phyloP scores from a whole-genome alignment of 1,140 invertebrate species.

The Idris sp. region DNA sequence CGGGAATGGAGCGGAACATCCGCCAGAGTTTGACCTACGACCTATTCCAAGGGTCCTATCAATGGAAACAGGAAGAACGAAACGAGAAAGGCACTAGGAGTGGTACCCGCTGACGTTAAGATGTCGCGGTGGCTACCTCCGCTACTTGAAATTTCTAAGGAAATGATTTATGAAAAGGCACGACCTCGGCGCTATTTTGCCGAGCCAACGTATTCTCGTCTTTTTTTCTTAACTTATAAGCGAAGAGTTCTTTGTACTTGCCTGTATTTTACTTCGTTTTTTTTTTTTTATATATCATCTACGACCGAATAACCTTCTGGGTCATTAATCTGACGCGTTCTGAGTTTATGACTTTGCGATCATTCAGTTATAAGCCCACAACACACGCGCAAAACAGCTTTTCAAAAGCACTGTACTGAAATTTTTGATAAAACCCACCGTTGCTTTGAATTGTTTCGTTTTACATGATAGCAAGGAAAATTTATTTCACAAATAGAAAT shows the following conservation, averaged over 20 bases:
- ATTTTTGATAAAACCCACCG: slow-evolving; percentile 20
- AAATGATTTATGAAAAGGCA: slow-evolving; percentile 65
- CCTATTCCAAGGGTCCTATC: slow-evolving; percentile 47
- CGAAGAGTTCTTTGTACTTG: slow-evolving; percentile 32
- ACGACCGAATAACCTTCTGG: slow-evolving; percentile 44
- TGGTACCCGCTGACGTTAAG: slow-evolving; percentile 37
- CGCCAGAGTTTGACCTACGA: slow-evolving; percentile 58
- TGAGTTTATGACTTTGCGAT: slow-evolving; percentile 46
- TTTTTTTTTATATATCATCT: slow-evolving; percentile 43
- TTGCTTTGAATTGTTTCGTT: no score
- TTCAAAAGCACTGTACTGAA: slow-evolving; percentile 8
- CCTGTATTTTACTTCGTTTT: slow-evolving; percentile 41
- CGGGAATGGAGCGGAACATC: slow-evolving; percentile 56
- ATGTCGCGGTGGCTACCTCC: slow-evolving; percentile 47
- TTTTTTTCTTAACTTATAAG: slow-evolving; percentile 22
- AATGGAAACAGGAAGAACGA: slow-evolving; percentile 54
- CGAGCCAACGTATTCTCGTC: slow-evolving; percentile 34
- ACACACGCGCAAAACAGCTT: background rate
- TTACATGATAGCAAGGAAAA: no score
- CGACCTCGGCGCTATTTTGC: slow-evolving; percentile 40
- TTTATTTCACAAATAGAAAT: no score
- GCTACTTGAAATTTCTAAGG: slow-evolving; percentile 65
- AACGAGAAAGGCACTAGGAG: slow-evolving; percentile 47
- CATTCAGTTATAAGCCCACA: slow-evolving; percentile 26
- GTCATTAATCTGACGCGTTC: slow-evolving; percentile 52